Percentiles rank a stretch among this genome's conserved stretches.
phyloP scores from a whole-genome alignment of 2,888 invertebrate species.

The Lingula anatina region DNA sequence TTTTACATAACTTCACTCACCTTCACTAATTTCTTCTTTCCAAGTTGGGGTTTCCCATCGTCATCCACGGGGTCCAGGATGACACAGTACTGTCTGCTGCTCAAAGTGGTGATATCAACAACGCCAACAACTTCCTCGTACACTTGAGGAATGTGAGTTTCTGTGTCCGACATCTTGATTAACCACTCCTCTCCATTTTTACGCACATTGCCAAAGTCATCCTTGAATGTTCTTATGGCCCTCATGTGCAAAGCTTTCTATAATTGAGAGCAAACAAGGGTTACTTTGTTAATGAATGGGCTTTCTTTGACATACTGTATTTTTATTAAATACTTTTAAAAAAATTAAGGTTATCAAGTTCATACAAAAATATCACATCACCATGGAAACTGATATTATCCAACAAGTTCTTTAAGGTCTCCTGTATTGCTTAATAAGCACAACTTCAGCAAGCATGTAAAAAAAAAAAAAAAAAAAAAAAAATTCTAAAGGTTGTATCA shows the following conservation, averaged over 20 bases:
- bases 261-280: constrained; percentile 11
- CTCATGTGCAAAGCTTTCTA: constrained; percentile 55
- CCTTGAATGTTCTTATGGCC: constrained; percentile 53
- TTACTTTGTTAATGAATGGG: too few species aligned
- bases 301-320: too few species aligned
- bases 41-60: constrained; percentile 51
- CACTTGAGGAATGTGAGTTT: constrained; percentile 56
- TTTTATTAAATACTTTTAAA: too few species aligned
- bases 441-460: too few species aligned
- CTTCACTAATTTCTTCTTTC: constrained; percentile 54
- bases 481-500: too few species aligned
- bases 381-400: too few species aligned
- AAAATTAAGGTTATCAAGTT: too few species aligned
- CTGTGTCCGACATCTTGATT: constrained; percentile 53
- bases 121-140: constrained; percentile 55
- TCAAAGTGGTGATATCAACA: constrained; percentile 54
- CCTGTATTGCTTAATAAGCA: too few species aligned
- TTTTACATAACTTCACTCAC: constrained; percentile 13
- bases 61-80: constrained; percentile 54
- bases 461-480: too few species aligned
- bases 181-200: constrained; percentile 58
- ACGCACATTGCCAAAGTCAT: constrained; percentile 50
- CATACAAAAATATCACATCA: too few species aligned
- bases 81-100: constrained; percentile 55
- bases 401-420: too few species aligned